Conservation (phyloP, 2,113 vertebrate genomes). For the Caranx melampygus region DNA sequence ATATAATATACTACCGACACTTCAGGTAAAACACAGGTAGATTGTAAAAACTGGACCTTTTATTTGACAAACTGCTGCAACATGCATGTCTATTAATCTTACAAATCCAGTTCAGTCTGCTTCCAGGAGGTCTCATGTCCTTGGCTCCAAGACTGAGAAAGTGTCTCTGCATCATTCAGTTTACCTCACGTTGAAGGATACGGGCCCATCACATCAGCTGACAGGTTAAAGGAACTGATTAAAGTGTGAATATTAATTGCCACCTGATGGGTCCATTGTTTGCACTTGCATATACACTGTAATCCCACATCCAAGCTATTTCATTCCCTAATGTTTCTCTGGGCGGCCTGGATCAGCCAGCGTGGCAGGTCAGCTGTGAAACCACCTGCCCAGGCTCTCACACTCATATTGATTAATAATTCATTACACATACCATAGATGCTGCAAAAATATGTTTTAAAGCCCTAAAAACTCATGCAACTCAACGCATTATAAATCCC, state of each 20-base stretch:
- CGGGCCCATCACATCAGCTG: not conserved
- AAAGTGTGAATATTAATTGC: not conserved
- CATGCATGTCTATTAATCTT: not conserved
- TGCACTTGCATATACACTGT: conserved; percentile 13
- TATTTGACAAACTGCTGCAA: not conserved
- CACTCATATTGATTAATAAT: conserved; percentile 15
- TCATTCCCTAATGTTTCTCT: conserved; percentile 46
- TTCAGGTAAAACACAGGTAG: no score
- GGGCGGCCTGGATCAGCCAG: not conserved
- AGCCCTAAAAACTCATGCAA: not conserved
- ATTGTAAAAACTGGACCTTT: no score
- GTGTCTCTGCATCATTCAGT: not conserved
- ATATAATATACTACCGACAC: no score
- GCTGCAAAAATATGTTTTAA: not conserved
- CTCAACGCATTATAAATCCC: not conserved
- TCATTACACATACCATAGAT: conserved; percentile 7
- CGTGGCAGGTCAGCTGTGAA: conserved; percentile 32
- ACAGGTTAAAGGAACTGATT: not conserved
- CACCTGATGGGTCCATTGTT: not conserved
- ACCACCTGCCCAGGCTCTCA: conserved; percentile 18
- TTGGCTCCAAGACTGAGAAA: not conserved
- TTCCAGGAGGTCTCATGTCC: no score
- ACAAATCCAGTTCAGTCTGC: no score
- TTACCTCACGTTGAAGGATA: not conserved
- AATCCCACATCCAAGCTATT: conserved; percentile 30